These are phyloP conservation scores for Diplazon laetatorius DNA, from an alignment of 2,888 invertebrate genomes.

Conservation along the genomic window DNA sequence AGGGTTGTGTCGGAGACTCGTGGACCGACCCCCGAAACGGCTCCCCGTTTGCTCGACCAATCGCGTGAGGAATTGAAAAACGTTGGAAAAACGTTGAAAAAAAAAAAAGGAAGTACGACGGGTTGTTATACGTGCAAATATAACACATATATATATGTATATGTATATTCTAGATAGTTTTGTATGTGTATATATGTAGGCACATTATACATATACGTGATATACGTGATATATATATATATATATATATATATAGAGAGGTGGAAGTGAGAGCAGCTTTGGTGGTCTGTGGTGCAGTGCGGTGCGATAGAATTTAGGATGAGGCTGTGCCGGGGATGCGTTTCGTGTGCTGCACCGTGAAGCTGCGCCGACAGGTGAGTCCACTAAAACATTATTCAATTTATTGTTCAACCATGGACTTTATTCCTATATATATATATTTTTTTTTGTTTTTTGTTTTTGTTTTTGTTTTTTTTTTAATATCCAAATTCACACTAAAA, in stretches of 20 bases:
- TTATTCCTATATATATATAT: too few relatives aligned
- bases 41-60: too few relatives aligned
- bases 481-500: too few relatives aligned
- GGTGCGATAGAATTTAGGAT: conserved; percentile 72
- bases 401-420: too few relatives aligned
- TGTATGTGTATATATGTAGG: conserved; percentile 23
- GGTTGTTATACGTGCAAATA: background rate
- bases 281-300: conserved; percentile 76
- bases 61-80: too few relatives aligned
- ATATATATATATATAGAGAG: conserved; percentile 37
- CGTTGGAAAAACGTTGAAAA: too few relatives aligned
- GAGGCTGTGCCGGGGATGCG: conserved; percentile 75
- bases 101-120: too few relatives aligned
- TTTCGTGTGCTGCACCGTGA: conserved; percentile 74
- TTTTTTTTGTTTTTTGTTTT: too few relatives aligned
- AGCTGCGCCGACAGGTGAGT: conserved; percentile 73
- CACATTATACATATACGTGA: too few relatives aligned
- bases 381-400: conserved; percentile 32
- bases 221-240: conserved; percentile 24
- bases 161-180: conserved; percentile 16
- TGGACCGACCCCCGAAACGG: conserved; percentile 28
- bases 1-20: too few relatives aligned
- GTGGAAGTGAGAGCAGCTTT: conserved; percentile 61
- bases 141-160: conserved; percentile 11
- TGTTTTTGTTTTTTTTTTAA: too few relatives aligned